Base-by-base conservation (phyloP, 2,797 vertebrate genomes). In the Epinephelus coioides region DNA sequence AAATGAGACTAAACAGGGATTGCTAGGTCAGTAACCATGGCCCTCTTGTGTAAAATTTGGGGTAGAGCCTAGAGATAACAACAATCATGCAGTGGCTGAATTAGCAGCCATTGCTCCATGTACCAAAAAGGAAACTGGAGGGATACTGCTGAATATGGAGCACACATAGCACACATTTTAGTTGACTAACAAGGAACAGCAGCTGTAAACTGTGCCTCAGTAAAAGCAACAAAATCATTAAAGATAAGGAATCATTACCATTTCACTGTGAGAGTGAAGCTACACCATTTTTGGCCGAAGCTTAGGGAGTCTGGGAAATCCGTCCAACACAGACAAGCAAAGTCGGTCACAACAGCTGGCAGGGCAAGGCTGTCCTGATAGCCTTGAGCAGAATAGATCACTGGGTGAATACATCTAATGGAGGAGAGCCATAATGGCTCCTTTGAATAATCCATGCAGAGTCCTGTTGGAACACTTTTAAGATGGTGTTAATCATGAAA, bases 271-370 rank as follows among this genome's bases (percentile, higher is more conserved):
- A 83, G 51, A 65, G 55, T 15, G 11, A 13, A 5, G 40, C 27
- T 3, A 12, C 6, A 17, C 69, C 76, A 73, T 83, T 79, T 88
- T 49, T 73, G 50, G 76, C 51, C 25, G 43, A 72, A 76, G 34
- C 64, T 25, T 17, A 78, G 15, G 62, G 71, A 63, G 77, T 85
- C 73, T 78, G 65, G 72, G 67, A 83, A 87, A 87, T 88, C 57
- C 6, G 13, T 89, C 83, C 82, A 89, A 84, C 85, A 74, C 82
- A 81, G 69, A 86, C 62, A 76, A 64, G 81, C 65, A 85, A 91
- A 88, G 88, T 89, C 83, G 56, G 86, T 88, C 90, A 91, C 73
- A 90, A 88, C 89, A 92, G 86, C 90, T 93, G 91, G 88, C 86
- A 81, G 79, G 73, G 79, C 59, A 73, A 69, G 61, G 67, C 86